phyloP scores from a whole-genome alignment of 2,797 vertebrate genomes.

The Anas georgica region DNA sequence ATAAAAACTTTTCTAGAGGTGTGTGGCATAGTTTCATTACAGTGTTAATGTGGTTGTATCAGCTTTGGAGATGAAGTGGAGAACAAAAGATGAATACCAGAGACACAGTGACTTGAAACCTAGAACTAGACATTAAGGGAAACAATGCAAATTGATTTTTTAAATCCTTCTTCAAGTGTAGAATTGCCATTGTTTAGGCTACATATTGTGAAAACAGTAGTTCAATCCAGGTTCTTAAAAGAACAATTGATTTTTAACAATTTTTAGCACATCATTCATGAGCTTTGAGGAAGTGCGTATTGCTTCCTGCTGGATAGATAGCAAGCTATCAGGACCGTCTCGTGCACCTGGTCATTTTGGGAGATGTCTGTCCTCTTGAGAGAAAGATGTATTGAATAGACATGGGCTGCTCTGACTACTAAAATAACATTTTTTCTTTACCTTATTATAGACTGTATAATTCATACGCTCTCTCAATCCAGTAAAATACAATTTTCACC shows the following conservation, averaged over 20 bases:
- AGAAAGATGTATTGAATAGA: background rate
- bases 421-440: background rate
- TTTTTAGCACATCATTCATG: background rate
- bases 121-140: background rate
- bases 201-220: fast-evolving
- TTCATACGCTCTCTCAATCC: background rate
- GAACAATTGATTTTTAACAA: background rate
- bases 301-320: background rate
- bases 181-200: background rate
- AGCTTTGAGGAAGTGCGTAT: background rate
- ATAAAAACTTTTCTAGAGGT: background rate
- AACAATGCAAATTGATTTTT: background rate
- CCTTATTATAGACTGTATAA: background rate
- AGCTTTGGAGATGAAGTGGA: background rate
- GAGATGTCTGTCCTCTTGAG: background rate
- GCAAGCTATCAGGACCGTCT: background rate
- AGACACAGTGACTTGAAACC: background rate
- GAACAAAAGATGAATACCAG: background rate
- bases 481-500: background rate
- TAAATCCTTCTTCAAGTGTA: background rate
- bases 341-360: background rate
- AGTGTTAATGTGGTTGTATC: background rate
- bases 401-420: background rate
- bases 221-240: background rate
- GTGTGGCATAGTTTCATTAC: background rate